Base-by-base conservation (phyloP, 2,113 vertebrate genomes). In the Callipepla californica region DNA sequence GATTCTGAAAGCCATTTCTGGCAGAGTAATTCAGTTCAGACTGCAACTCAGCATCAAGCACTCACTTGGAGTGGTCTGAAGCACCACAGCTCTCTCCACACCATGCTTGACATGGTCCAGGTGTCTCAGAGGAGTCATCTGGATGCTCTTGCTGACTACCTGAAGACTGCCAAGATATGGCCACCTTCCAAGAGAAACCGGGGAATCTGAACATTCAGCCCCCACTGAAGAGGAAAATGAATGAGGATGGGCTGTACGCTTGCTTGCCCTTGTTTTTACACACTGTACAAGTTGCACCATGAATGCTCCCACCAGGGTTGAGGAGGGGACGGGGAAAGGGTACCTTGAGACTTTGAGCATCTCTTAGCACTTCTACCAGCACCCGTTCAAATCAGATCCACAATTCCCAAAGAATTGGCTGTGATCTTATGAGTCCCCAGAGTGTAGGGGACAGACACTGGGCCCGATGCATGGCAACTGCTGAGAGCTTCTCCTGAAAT, bases 51-150 rank as follows among this genome's bases (percentile, higher is more conserved):
- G 48, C 61, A 28, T 28, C 12, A 57, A 81, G 45, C 40, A 50
- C 23, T 48, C 36, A 36, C 22, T 78, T 9, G 59, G 19, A 69
- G 45, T 3, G 0, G 32, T 4, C 13, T 50, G 22, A 19, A 76
- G 25, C 8, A 40, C 13, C 85, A 11, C 28, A n/a, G 2, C 32
- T 55, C 59, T 58, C 68, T 50, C 45, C 55, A 58, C 57, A 55
- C 10, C 62, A 44, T 0, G 0, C 4, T n/a, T 1, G 1, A n/a
- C 57, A 68, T 6, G 13, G 59, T 42, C 40, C 28, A 9, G 55
- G 9, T 68, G 22, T 85, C 30, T 65, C 47, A 87, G 44, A 48
- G 20, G 11, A 65, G 58, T 36, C 9, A 26, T 63, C 45, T 48
- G 48, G 51, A 65, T 36, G 48, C 17, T 57, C 19, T 81, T 58